phyloP scores from a whole-genome alignment of 2,888 invertebrate genomes.

The Cremastobaeus sp. region DNA sequence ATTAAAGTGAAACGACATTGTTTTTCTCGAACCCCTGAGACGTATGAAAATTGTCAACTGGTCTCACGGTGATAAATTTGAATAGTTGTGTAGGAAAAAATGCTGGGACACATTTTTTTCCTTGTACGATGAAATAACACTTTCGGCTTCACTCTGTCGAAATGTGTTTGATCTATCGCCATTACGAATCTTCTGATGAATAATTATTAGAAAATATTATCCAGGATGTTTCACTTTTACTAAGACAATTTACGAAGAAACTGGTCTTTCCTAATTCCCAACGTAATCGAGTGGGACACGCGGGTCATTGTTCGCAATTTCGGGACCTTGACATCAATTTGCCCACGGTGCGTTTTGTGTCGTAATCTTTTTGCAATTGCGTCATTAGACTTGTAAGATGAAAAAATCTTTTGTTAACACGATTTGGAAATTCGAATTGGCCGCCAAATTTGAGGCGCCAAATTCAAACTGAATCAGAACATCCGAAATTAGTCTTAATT shows the following conservation, averaged over 20 bases:
- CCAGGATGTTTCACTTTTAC: conserved; percentile 51
- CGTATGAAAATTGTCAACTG: conserved; percentile 27
- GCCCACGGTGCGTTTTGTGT: conserved; percentile 8
- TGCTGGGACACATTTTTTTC: conserved; percentile 4
- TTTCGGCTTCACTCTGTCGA: conserved; percentile 40
- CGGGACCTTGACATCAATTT: conserved; percentile 49
- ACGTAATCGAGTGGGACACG: conserved; percentile 44
- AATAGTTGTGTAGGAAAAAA: conserved; percentile 27
- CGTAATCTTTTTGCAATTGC: conserved; percentile 22
- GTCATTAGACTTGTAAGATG: conserved; percentile 1
- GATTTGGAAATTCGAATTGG: too few species aligned
- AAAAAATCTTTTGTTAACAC: not conserved
- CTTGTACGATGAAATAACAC: conserved; percentile 30
- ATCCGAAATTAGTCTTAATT: too few species aligned
- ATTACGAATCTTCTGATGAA: conserved; percentile 47
- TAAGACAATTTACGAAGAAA: conserved; percentile 40
- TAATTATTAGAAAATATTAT: conserved; percentile 55
- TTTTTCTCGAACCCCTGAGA: conserved; percentile 11
- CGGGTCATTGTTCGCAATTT: conserved; percentile 54
- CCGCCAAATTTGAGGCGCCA: too few species aligned
- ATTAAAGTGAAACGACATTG: too few species aligned
- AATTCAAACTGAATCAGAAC: too few species aligned
- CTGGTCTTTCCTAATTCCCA: conserved; percentile 49
- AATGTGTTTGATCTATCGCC: conserved; percentile 52
- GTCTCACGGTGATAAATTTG: conserved; percentile 40